phyloP scores from a whole-genome alignment of 2,797 vertebrate genomes.

The Chlorospingus semifuscus region DNA sequence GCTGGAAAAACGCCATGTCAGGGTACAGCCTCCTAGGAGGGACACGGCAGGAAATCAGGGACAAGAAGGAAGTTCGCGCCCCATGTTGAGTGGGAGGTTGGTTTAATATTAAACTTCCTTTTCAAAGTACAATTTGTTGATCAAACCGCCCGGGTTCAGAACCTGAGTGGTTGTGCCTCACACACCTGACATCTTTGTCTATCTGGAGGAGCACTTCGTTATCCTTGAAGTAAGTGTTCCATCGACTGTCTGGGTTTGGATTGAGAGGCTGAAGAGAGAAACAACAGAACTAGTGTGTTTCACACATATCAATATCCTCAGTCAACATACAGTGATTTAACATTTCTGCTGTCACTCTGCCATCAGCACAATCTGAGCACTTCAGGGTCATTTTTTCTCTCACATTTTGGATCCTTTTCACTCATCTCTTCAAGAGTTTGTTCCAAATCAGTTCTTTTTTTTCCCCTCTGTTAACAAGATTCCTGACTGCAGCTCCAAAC shows the following conservation, averaged over 20 bases:
- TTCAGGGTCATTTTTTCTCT: background rate
- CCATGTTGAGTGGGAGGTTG: background rate
- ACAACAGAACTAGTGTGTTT: background rate
- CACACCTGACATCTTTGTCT: conserved; percentile 96
- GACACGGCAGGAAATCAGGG: background rate
- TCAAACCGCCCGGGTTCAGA: background rate
- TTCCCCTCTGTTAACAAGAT: background rate
- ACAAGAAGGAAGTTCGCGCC: background rate
- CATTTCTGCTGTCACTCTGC: background rate
- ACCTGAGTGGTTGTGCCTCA: background rate
- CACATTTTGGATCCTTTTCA: background rate
- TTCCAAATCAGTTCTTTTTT: background rate
- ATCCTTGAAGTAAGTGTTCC: conserved; percentile 98
- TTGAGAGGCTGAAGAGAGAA: conserved; percentile 86
- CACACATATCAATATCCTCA: background rate
- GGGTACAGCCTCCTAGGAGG: conserved; percentile 88
- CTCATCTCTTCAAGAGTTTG: background rate
- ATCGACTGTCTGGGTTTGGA: conserved; percentile 94
- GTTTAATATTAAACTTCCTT: conserved; percentile 11
- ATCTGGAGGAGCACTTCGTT: conserved; percentile 97
- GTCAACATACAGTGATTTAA: background rate
- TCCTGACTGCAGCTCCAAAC: background rate
- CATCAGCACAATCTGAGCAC: background rate
- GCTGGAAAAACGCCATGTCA: conserved; percentile 98
- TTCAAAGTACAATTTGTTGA: background rate